phyloP scores from a whole-genome alignment of 2,113 vertebrate species.

The Verasper variegatus region DNA sequence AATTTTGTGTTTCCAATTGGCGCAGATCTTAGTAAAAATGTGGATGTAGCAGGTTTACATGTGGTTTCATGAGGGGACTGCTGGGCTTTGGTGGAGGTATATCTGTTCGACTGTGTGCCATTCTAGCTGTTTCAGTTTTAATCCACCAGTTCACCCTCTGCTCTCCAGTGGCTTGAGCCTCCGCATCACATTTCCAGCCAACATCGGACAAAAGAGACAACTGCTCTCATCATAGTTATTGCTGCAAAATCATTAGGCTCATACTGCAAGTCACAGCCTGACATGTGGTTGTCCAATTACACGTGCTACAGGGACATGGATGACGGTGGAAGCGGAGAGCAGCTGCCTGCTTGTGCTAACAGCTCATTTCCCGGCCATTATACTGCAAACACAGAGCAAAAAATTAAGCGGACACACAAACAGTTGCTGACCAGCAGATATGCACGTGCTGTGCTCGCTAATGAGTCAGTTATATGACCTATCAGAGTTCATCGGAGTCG shows the following conservation, averaged over 20 bases:
- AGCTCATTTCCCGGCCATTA: conserved; percentile 38
- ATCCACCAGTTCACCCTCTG: background rate
- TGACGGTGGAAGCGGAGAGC: conserved; percentile 21
- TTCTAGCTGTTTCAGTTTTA: background rate
- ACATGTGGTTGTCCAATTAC: conserved; percentile 56
- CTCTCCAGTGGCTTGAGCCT: background rate
- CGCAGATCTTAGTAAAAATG: too few relatives aligned
- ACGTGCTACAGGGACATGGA: conserved; percentile 5
- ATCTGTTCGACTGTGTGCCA: background rate
- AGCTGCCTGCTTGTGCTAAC: conserved; percentile 46
- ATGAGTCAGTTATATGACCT: conserved; percentile 52
- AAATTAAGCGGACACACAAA: conserved; percentile 6
- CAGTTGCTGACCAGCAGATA: conserved; percentile 34
- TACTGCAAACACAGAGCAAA: conserved; percentile 24
- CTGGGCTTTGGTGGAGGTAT: too few relatives aligned
- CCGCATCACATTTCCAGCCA: conserved; percentile 9
- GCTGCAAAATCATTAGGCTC: conserved; percentile 50
- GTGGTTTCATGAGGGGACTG: too few relatives aligned
- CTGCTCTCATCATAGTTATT: conserved; percentile 38
- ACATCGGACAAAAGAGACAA: conserved; percentile 19
- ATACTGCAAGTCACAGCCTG: conserved; percentile 42
- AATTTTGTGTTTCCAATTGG: too few relatives aligned
- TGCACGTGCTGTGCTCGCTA: conserved; percentile 29
- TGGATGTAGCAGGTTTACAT: too few relatives aligned
- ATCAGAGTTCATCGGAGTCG: conserved; percentile 52